These are phyloP conservation scores for Augochlora pura DNA, from an alignment of 1,140 invertebrate genomes.

Conservation along the genomic window DNA sequence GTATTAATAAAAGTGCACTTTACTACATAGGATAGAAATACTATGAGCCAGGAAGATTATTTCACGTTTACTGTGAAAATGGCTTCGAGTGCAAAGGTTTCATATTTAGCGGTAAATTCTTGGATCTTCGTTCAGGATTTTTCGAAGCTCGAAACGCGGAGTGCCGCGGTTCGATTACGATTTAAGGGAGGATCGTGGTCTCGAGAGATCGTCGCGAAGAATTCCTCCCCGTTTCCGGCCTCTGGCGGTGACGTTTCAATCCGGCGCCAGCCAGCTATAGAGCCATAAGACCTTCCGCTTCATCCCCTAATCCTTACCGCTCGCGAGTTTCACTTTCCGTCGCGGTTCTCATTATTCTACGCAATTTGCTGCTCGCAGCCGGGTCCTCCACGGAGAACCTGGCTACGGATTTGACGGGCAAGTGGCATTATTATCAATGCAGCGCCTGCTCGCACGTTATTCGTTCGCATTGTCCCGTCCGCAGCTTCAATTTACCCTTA, in stretches of 20 bases:
- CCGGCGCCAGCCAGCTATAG: no score
- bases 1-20: no score
- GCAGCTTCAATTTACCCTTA: slow-evolving; percentile 1
- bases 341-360: slow-evolving; percentile 10
- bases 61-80: no score
- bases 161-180: neutral
- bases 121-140: no score
- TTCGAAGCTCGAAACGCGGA: no score
- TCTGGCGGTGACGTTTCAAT: neutral
- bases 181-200: neutral
- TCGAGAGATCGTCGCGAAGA: no score
- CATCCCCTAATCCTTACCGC: neutral
- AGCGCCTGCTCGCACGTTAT: neutral
- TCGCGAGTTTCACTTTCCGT: neutral
- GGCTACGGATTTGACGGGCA: neutral
- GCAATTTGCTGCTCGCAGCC: slow-evolving; percentile 1
- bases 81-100: no score
- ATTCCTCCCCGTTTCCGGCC: neutral
- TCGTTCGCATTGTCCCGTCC: neutral
- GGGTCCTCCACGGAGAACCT: neutral
- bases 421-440: neutral
- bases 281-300: neutral
- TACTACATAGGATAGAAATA: no score
- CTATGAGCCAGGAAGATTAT: no score
- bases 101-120: no score